These are phyloP conservation scores for Corythaixoides concolor DNA, from an alignment of 2,113 vertebrate genomes.

Conservation along the genomic window DNA sequence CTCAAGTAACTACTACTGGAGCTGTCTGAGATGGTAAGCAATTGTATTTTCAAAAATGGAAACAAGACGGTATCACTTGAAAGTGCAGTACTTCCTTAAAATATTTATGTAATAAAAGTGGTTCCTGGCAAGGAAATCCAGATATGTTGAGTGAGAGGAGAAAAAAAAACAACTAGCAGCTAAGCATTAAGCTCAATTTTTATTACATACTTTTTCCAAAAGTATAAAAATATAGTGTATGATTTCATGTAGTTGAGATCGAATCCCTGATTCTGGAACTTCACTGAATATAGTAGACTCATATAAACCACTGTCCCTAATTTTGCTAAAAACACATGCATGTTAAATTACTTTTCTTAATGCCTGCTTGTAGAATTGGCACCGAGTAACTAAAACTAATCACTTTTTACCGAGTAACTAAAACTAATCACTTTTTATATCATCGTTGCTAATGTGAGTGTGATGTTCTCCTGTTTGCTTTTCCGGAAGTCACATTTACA, in stretches of 20 bases:
- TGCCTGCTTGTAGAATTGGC: background rate
- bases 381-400: background rate
- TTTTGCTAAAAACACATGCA: background rate
- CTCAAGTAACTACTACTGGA: background rate
- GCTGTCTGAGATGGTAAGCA: background rate
- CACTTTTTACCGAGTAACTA: background rate
- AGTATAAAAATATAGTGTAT: background rate
- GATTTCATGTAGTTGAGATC: background rate
- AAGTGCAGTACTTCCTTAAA: background rate
- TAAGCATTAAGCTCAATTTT: background rate
- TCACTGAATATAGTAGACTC: background rate
- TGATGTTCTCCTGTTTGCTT: background rate
- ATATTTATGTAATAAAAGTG: background rate
- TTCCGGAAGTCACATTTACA: background rate
- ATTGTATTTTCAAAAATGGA: background rate
- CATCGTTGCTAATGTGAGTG: background rate
- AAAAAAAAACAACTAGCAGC: background rate
- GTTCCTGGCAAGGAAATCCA: background rate
- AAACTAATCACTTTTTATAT: background rate
- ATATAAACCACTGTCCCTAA: background rate
- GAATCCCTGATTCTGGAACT: background rate
- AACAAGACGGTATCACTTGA: background rate
- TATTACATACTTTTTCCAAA: background rate
- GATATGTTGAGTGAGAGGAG: background rate
- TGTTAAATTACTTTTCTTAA: background rate